These are phyloP conservation scores for Arizona elegans DNA, from an alignment of 2,113 vertebrate species.

Conservation along the genomic window DNA sequence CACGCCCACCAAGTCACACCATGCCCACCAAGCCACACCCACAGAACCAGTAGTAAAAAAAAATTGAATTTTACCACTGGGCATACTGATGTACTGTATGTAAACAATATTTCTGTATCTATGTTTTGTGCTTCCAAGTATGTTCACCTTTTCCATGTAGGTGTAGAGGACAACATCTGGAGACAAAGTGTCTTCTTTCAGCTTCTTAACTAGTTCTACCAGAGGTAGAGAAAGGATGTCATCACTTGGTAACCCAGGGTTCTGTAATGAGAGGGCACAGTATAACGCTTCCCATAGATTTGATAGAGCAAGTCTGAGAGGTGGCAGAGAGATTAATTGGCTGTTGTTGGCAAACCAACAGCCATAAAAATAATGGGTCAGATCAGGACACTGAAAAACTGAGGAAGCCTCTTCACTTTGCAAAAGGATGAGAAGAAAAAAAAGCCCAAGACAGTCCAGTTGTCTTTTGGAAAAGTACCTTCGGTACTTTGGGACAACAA, in stretches of 20 bases:
- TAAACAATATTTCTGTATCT: background rate
- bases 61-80: background rate
- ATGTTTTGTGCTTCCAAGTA: background rate
- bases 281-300: background rate
- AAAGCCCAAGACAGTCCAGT: background rate
- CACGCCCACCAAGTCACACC: no score
- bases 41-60: no score
- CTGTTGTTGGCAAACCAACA: background rate
- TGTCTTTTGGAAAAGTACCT: background rate
- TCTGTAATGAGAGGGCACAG: background rate
- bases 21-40: no score
- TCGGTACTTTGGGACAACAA: background rate
- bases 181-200: conserved; percentile 68
- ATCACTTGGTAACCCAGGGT: conserved; percentile 48
- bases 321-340: background rate
- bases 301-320: background rate
- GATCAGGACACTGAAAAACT: background rate
- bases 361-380: background rate
- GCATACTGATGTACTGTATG: background rate
- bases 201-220: conserved; percentile 60
- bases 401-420: background rate
- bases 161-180: conserved; percentile 75
- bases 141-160: conserved; percentile 79
- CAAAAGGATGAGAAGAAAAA: background rate
- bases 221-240: conserved; percentile 70